Conservation (phyloP, 35 echinoderm and acorn worm species). For the Apostichopus japonicus region DNA sequence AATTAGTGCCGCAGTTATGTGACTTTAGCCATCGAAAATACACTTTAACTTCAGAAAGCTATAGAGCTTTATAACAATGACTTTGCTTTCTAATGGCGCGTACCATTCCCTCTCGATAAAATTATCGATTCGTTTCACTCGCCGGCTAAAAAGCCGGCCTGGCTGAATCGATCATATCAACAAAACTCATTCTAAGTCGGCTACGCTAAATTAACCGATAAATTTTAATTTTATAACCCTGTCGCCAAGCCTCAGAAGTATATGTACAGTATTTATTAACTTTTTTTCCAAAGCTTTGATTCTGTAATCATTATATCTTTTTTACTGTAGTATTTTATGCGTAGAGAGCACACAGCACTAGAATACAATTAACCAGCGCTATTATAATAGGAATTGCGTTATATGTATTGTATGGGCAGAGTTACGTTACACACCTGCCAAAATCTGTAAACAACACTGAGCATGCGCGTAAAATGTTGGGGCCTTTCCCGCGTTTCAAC, state of each 20-base stretch:
- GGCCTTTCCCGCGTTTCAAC: background rate
- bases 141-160: background rate
- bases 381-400: conserved; percentile 3
- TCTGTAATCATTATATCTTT: background rate
- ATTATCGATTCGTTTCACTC: conserved; percentile 14
- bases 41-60: background rate
- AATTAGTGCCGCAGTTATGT: background rate
- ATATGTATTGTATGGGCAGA: conserved; percentile 17
- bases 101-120: background rate
- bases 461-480: conserved; percentile 9
- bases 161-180: conserved; percentile 3
- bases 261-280: conserved; percentile 28
- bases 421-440: conserved; percentile 3
- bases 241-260: conserved; percentile 10
- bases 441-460: conserved; percentile 1
- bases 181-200: conserved; percentile 5
- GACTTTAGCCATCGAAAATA: background rate
- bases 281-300: background rate
- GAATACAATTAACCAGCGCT: conserved; percentile 26
- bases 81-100: background rate
- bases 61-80: background rate
- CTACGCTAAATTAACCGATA: conserved; percentile 35
- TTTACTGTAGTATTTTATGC: background rate
- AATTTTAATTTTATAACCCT: conserved; percentile 24
- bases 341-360: background rate